Evolutionary conservation across 2,888 invertebrate genomes (phyloP).

Genomic region (Lamellibrachia columna): DNA sequence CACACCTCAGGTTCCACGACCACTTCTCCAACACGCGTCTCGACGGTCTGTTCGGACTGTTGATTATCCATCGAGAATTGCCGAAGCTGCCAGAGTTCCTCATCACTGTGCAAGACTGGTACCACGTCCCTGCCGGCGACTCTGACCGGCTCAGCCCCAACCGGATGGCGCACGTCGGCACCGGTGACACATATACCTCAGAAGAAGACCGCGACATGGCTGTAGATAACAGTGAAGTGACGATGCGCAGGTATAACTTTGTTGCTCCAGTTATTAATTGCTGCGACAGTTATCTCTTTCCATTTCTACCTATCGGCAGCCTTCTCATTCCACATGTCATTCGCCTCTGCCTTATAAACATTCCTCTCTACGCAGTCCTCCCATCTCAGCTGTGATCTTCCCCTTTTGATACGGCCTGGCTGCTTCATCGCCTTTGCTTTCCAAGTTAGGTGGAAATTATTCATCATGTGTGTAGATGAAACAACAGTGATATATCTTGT

Average conservation of each 20-base stretch:
- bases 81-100: not conserved
- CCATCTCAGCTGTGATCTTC: too few relatives aligned
- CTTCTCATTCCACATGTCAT: too few relatives aligned
- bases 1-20: constrained; percentile 35
- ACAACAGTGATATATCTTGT: not conserved
- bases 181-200: constrained; percentile 27
- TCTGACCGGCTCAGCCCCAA: not conserved
- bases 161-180: not conserved
- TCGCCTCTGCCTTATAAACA: too few relatives aligned
- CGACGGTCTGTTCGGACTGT: constrained; percentile 36
- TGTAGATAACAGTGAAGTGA: constrained; percentile 25
- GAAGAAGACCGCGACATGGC: constrained; percentile 13
- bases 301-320: too few relatives aligned
- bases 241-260: not conserved
- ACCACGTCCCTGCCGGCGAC: not conserved
- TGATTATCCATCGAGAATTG: constrained; percentile 33
- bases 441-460: too few relatives aligned
- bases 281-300: too few relatives aligned
- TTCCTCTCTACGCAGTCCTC: too few relatives aligned
- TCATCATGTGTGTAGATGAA: too few relatives aligned
- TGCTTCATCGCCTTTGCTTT: too few relatives aligned
- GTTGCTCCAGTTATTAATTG: too few relatives aligned
- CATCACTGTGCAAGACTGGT: not conserved
- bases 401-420: too few relatives aligned
- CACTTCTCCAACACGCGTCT: constrained; percentile 29